Conservation (phyloP, 1,140 invertebrate genomes). For the Procambarus clarkii region DNA sequence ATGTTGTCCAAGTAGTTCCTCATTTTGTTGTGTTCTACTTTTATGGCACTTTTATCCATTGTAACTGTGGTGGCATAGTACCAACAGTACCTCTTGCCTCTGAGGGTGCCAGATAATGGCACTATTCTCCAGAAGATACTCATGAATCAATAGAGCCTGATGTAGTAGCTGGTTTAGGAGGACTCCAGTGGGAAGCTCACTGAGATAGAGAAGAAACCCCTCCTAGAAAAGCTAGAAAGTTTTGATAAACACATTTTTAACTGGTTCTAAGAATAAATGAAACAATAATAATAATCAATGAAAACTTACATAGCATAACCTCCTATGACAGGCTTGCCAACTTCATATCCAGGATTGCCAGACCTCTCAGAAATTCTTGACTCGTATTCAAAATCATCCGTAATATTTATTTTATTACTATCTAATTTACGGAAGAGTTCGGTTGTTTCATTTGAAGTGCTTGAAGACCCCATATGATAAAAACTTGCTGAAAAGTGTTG, state of each 20-base stretch:
- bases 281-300: not conserved
- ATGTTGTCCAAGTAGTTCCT: too few species aligned
- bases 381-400: not conserved
- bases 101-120: too few species aligned
- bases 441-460: not conserved
- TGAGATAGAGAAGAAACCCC: too few species aligned
- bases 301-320: slow-evolving; percentile 50
- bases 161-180: too few species aligned
- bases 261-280: not conserved
- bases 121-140: too few species aligned
- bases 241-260: not conserved
- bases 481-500: slow-evolving; percentile 46
- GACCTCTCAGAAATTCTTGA: slow-evolving; percentile 33
- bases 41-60: too few species aligned
- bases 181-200: too few species aligned
- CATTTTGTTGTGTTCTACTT: too few species aligned
- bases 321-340: slow-evolving; percentile 18
- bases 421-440: not conserved
- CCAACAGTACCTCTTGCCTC: too few species aligned
- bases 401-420: not conserved
- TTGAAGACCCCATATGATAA: slow-evolving; percentile 3
- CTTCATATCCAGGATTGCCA: slow-evolving; percentile 50
- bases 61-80: too few species aligned
- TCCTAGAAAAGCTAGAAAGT: not conserved
- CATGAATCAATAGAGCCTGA: too few species aligned